phyloP scores from a whole-genome alignment of 2,797 vertebrate genomes.

The Rhyacichthys aspro region DNA sequence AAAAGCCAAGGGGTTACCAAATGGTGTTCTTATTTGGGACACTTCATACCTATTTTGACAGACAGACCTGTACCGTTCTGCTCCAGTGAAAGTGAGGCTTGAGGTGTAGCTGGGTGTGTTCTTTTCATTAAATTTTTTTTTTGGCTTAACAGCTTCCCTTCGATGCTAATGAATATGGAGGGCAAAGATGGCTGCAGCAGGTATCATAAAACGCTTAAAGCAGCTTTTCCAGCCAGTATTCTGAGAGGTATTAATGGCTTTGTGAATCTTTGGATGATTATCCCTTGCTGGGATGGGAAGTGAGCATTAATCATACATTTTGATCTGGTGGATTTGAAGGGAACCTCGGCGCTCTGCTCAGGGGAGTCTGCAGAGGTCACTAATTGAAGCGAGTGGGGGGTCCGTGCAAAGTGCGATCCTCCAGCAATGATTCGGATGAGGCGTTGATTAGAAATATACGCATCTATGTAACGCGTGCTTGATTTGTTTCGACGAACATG shows the following conservation, averaged over 20 bases:
- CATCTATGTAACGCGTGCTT: conserved; percentile 9
- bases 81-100: not conserved
- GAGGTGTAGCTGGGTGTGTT: conserved; percentile 43
- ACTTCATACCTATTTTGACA: too few relatives aligned
- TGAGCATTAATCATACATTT: conserved; percentile 69
- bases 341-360: conserved; percentile 36
- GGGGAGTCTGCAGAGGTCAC: conserved; percentile 57
- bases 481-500: not conserved
- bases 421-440: conserved; percentile 45
- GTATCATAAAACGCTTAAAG: conserved; percentile 55
- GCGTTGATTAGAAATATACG: conserved; percentile 56
- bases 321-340: conserved; percentile 60
- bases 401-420: conserved; percentile 49
- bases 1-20: too few relatives aligned
- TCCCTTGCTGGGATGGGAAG: conserved; percentile 48
- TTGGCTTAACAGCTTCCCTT: conserved; percentile 37
- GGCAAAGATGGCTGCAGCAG: conserved; percentile 37
- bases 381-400: conserved; percentile 65
- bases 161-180: conserved; percentile 42
- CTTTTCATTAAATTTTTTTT: conserved; percentile 45
- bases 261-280: conserved; percentile 62
- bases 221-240: conserved; percentile 42
- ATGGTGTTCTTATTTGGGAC: too few relatives aligned
- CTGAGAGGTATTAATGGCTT: conserved; percentile 65
- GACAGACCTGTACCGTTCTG: not conserved